Conservation (phyloP, 2,113 vertebrate genomes). For the Balaeniceps rex region DNA sequence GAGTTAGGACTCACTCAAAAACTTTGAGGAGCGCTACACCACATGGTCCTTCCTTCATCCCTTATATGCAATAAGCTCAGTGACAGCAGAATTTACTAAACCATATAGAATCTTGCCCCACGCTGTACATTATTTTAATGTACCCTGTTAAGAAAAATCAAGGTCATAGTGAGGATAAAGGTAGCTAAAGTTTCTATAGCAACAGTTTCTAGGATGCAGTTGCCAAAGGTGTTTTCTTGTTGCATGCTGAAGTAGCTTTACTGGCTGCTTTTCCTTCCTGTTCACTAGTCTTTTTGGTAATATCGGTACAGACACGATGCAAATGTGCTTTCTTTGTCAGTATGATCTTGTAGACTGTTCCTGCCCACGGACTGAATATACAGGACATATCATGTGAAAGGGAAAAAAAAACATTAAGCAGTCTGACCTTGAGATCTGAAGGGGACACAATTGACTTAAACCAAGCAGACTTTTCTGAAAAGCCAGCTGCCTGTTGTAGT, state of each 20-base stretch:
- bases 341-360: neutral
- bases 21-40: neutral
- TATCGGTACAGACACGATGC: slow-evolving; percentile 27
- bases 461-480: neutral
- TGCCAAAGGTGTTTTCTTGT: slow-evolving; percentile 73
- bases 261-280: slow-evolving; percentile 51
- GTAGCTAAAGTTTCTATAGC: slow-evolving; percentile 74
- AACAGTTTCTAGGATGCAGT: slow-evolving; percentile 75
- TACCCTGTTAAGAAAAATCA: slow-evolving; percentile 65
- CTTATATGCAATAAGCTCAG: neutral
- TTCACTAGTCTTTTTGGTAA: slow-evolving; percentile 54
- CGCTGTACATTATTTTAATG: slow-evolving; percentile 17
- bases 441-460: neutral
- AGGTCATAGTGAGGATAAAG: slow-evolving; percentile 65
- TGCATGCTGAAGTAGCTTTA: slow-evolving; percentile 55
- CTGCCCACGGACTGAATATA: neutral
- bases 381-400: neutral
- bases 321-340: slow-evolving; percentile 14
- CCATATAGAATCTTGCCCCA: neutral
- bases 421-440: neutral
- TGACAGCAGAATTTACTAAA: slow-evolving; percentile 8
- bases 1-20: neutral
- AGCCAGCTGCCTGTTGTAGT: neutral
- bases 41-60: neutral
- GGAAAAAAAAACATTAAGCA: neutral